phyloP scores from a whole-genome alignment of 2,797 vertebrate species.

The Odontamblyopus lacepedii region DNA sequence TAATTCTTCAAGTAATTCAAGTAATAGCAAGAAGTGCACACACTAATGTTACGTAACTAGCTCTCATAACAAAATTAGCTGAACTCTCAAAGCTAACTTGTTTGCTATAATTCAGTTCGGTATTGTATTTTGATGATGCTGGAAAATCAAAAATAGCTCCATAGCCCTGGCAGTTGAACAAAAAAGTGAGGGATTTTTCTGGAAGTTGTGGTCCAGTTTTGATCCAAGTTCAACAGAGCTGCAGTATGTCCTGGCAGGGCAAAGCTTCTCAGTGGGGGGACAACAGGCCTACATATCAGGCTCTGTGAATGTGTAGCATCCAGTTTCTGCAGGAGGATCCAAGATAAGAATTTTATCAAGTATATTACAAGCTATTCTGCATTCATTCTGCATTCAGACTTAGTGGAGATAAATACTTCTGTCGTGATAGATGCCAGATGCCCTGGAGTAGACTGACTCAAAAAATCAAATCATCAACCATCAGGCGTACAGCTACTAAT shows the following conservation, averaged over 20 bases:
- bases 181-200: slow-evolving; percentile 11
- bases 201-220: slow-evolving; percentile 39
- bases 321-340: not conserved
- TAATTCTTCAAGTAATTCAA: not conserved
- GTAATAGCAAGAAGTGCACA: not conserved
- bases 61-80: not conserved
- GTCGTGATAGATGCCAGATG: too few species aligned
- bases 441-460: too few species aligned
- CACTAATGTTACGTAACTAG: not conserved
- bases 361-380: too few species aligned
- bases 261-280: slow-evolving; percentile 34
- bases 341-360: too few species aligned
- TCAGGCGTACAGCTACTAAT: too few species aligned
- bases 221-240: slow-evolving; percentile 61
- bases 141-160: slow-evolving; percentile 6
- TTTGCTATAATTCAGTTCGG: not conserved
- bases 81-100: not conserved
- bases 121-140: not conserved
- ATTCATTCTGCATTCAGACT: too few species aligned
- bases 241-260: slow-evolving; percentile 31
- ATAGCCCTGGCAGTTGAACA: slow-evolving; percentile 21
- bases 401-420: too few species aligned
- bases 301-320: slow-evolving; percentile 36
- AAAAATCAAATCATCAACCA: too few species aligned
- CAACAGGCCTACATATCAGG: slow-evolving; percentile 31